phyloP scores from a whole-genome alignment of 2,113 vertebrate genomes.

The Platycercus adscitus region DNA sequence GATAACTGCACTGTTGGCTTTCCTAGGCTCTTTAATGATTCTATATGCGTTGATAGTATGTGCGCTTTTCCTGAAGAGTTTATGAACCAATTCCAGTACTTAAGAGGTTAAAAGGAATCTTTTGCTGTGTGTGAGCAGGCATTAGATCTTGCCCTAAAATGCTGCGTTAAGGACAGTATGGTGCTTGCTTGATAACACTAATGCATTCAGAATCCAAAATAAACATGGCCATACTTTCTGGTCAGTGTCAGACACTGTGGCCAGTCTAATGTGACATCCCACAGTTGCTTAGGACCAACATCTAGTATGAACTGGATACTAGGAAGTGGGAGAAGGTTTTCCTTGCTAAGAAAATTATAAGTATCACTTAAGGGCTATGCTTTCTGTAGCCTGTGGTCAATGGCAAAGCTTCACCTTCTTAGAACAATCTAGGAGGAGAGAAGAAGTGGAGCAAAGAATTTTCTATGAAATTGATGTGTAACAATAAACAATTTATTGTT shows the following conservation, averaged over 20 bases:
- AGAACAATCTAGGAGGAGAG: background rate
- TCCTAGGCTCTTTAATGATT: background rate
- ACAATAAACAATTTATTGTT: background rate
- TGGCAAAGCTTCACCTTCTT: background rate
- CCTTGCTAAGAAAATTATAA: conserved; percentile 20
- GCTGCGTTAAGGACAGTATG: background rate
- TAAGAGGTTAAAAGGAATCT: background rate
- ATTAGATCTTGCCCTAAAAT: background rate
- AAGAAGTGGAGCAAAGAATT: background rate
- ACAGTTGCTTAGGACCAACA: background rate
- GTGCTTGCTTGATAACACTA: background rate
- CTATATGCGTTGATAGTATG: accelerated
- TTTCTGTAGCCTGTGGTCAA: background rate
- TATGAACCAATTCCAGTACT: background rate
- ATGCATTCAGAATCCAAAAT: background rate
- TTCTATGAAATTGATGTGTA: background rate
- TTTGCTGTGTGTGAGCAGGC: background rate
- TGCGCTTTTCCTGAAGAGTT: background rate
- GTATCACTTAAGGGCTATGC: background rate
- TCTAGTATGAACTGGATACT: background rate
- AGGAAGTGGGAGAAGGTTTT: conserved; percentile 52
- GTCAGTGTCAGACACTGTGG: background rate
- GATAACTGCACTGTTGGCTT: background rate
- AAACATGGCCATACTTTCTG: background rate
- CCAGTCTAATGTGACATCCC: background rate